Evolutionary conservation across 2,113 vertebrate species (phyloP).

Genomic region (Dryoscopus gambensis): DNA sequence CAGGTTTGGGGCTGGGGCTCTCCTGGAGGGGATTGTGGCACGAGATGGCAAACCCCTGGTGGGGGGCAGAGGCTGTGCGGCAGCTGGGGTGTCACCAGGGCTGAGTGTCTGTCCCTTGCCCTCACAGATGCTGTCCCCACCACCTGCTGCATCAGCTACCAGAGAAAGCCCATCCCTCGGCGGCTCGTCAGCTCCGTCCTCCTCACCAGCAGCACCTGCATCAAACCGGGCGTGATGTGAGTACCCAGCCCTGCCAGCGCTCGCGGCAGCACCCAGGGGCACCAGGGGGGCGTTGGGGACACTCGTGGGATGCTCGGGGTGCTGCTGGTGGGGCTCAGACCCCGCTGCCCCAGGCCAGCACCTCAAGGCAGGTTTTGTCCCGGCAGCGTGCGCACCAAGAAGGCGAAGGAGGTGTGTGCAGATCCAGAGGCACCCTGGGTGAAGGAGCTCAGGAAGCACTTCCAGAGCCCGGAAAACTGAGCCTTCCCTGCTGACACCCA

Average conservation of each 20-base stretch:
- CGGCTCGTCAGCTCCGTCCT: not conserved
- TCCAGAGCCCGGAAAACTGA: not conserved
- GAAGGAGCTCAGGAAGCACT: not conserved
- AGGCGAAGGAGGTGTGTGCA: not conserved
- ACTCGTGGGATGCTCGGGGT: rapidly evolving
- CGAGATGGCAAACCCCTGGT: not conserved
- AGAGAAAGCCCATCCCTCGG: rapidly evolving
- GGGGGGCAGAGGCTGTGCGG: not conserved
- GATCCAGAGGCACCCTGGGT: not conserved
- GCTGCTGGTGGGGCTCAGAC: rapidly evolving
- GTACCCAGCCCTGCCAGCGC: not conserved
- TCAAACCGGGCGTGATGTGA: not conserved
- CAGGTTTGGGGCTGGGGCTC: not conserved
- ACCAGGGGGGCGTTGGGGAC: rapidly evolving
- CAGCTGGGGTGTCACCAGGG: not conserved
- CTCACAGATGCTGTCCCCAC: not conserved
- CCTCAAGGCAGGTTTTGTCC: not conserved
- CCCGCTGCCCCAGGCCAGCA: rapidly evolving
- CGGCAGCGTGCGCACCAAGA: not conserved
- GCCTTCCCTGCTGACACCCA: not conserved
- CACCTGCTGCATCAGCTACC: not conserved
- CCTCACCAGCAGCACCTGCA: not conserved
- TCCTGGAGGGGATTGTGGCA: not conserved
- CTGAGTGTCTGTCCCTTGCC: not conserved
- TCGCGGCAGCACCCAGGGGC: rapidly evolving